Conservation (phyloP, 2,888 invertebrate species). For the Caenorhabditis sp. region DNA sequence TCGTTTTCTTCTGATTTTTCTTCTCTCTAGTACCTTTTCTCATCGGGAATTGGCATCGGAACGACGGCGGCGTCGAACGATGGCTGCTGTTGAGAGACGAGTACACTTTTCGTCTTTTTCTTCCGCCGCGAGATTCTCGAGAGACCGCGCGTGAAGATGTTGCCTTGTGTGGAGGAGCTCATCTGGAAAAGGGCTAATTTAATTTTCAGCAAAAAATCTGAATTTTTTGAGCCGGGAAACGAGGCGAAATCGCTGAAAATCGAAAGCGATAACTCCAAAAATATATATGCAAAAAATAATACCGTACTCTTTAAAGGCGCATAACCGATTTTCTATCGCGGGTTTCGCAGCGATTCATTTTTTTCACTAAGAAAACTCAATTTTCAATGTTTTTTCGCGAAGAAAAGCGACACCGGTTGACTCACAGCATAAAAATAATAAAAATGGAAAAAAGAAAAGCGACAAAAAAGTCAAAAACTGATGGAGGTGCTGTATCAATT, state of each 20-base stretch:
- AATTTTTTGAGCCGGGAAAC: no score
- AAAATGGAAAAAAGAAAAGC: no score
- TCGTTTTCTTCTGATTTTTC: not conserved
- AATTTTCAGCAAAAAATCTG: constrained; percentile 3
- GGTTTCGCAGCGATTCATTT: not conserved
- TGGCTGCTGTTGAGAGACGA: constrained; percentile 47
- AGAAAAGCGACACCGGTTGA: no score
- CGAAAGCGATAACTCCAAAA: no score
- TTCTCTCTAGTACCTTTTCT: constrained; percentile 39
- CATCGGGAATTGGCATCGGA: constrained; percentile 12
- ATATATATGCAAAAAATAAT: not conserved
- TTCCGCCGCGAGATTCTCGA: constrained; percentile 59
- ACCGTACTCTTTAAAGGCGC: constrained; percentile 1
- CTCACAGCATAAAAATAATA: no score
- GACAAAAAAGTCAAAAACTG: no score
- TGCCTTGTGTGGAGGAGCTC: constrained; percentile 45
- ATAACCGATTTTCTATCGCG: not conserved
- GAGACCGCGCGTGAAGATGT: constrained; percentile 59
- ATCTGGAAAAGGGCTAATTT: constrained; percentile 41
- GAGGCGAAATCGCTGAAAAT: not conserved
- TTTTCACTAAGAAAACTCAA: no score
- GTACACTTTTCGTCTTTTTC: constrained; percentile 52
- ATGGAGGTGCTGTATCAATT: no score
- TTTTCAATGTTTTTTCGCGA: no score
- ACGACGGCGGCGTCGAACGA: constrained; percentile 40